Evolutionary conservation across 2,113 vertebrate species (phyloP).

Genomic region (Fukomys damarensis): DNA sequence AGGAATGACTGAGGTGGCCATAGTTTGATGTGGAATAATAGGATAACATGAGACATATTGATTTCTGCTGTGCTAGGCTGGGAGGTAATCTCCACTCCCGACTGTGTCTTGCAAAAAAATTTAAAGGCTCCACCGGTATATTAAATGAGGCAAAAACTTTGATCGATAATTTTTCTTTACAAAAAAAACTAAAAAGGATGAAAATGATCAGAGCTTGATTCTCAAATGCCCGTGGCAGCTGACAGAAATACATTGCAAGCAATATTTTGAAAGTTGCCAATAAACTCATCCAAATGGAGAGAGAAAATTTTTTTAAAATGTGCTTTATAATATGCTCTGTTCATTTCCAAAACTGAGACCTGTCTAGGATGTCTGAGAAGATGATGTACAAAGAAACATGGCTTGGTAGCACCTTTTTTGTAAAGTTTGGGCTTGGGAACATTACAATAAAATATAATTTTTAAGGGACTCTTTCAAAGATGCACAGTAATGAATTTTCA

Average conservation of each 20-base stretch:
- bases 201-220: constrained; percentile 85
- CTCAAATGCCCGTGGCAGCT: constrained; percentile 80
- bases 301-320: constrained; percentile 78
- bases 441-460: neutral
- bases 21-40: constrained; percentile 52
- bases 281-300: constrained; percentile 80
- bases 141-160: constrained; percentile 84
- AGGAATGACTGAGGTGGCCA: neutral
- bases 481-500: rapidly evolving
- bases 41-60: constrained; percentile 58
- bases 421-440: constrained; percentile 57
- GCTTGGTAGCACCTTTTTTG: neutral
- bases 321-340: constrained; percentile 78
- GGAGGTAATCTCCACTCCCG: constrained; percentile 60
- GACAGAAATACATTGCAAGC: constrained; percentile 82
- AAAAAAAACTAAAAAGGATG: constrained; percentile 81
- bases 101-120: constrained; percentile 80
- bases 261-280: constrained; percentile 78
- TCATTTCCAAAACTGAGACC: constrained; percentile 80
- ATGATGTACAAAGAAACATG: constrained; percentile 24
- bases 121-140: constrained; percentile 81
- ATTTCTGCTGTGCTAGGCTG: constrained; percentile 73
- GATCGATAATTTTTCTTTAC: constrained; percentile 85
- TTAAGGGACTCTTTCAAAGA: neutral
- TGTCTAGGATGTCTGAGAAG: constrained; percentile 73